Evolutionary conservation across 2,797 vertebrate genomes (phyloP).

Genomic region (Gadopsis marmoratus): DNA sequence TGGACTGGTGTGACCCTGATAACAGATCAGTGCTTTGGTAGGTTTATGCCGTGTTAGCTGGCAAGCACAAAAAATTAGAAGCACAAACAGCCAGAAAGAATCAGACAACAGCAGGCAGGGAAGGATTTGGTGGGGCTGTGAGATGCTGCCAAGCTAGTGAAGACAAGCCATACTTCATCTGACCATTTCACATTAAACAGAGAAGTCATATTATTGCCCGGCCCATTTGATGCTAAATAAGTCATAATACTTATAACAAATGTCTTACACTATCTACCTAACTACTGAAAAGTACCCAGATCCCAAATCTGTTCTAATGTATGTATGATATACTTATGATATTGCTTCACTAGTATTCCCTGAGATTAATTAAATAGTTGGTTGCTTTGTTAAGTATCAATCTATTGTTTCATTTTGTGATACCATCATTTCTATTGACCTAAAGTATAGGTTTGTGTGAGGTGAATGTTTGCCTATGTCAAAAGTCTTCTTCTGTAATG

Average conservation of each 20-base stretch:
- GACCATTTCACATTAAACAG: conserved; percentile 6
- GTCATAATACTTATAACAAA: background rate
- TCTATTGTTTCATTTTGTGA: conserved; percentile 8
- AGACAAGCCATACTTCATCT: conserved; percentile 25
- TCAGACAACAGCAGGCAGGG: conserved; percentile 57
- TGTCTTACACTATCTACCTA: background rate
- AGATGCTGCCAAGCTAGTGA: conserved; percentile 46
- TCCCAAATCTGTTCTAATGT: background rate
- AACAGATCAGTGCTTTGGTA: conserved; percentile 35
- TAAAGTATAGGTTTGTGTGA: background rate
- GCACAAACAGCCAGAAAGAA: conserved; percentile 48
- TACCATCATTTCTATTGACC: conserved; percentile 13
- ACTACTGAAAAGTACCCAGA: background rate
- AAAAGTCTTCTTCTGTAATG: conserved; percentile 29
- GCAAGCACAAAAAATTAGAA: conserved; percentile 53
- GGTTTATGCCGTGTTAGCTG: conserved; percentile 44
- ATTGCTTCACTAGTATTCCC: background rate
- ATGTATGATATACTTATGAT: background rate
- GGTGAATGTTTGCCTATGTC: conserved; percentile 20
- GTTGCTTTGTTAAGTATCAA: background rate
- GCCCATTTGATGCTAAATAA: background rate
- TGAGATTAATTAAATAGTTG: conserved; percentile 1
- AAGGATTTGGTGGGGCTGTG: conserved; percentile 12
- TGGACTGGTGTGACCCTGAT: conserved; percentile 36
- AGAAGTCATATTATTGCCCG: background rate